Evolutionary conservation across 2,113 vertebrate species (phyloP).

Genomic region (Laterallus jamaicensis): DNA sequence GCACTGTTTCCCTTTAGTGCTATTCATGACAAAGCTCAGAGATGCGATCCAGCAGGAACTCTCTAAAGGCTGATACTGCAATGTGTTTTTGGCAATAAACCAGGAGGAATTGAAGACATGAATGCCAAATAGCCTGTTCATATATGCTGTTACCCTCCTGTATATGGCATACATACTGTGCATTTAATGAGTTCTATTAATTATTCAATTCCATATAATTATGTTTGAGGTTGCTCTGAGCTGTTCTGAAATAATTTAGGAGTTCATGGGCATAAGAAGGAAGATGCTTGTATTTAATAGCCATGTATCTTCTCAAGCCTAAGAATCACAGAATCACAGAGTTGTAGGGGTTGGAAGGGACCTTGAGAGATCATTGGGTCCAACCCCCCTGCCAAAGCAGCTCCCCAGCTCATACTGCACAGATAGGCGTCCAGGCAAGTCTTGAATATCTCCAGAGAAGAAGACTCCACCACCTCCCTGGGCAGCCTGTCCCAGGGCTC

Average conservation of each 20-base stretch:
- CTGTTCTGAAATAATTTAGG: neutral
- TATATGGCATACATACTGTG: neutral
- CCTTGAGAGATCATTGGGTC: no score
- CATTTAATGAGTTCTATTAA: neutral
- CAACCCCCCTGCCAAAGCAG: no score
- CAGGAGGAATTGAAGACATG: neutral
- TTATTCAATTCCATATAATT: conserved; percentile 9
- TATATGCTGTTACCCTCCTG: neutral
- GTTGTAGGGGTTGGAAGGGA: no score
- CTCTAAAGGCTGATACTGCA: neutral
- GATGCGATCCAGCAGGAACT: neutral
- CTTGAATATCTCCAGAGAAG: no score
- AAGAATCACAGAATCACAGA: neutral
- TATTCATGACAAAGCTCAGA: neutral
- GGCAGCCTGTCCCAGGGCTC: no score
- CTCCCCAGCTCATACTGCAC: no score
- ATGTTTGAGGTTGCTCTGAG: conserved; percentile 13
- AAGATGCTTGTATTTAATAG: neutral
- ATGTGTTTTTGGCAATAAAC: neutral
- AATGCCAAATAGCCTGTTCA: neutral
- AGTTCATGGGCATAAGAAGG: neutral
- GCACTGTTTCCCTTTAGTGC: neutral
- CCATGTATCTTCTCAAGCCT: neutral
- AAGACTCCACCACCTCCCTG: no score
- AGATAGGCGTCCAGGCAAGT: no score